These are phyloP conservation scores for Tympanuchus pallidicinctus DNA, from an alignment of 2,113 vertebrate species.

Conservation along the genomic window DNA sequence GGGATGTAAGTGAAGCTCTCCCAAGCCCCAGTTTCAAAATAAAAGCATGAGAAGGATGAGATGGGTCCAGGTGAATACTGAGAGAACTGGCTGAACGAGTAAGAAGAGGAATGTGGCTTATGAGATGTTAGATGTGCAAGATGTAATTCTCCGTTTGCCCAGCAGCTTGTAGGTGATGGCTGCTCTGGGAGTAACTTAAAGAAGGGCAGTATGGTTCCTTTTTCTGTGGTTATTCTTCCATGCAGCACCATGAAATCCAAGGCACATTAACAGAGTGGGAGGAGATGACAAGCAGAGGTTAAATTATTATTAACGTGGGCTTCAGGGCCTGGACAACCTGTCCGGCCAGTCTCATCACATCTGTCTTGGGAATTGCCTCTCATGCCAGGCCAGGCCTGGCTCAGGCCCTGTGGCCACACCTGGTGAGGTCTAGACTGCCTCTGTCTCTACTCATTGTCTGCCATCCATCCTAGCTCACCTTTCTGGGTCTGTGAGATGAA, in stretches of 20 bases:
- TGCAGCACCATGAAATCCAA: background rate
- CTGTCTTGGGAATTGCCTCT: background rate
- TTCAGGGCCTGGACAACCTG: background rate
- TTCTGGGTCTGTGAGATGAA: background rate
- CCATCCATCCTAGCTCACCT: background rate
- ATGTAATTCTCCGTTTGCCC: background rate
- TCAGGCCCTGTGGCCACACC: rapidly evolving
- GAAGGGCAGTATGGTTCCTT: background rate
- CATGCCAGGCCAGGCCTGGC: rapidly evolving
- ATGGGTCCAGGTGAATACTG: background rate
- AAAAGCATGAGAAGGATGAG: background rate
- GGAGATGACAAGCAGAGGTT: background rate
- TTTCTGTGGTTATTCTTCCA: background rate
- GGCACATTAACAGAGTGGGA: rapidly evolving
- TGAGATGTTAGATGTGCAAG: background rate
- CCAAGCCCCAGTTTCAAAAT: background rate
- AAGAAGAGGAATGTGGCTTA: background rate
- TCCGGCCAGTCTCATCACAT: rapidly evolving
- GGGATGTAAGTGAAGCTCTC: background rate
- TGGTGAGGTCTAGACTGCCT: background rate
- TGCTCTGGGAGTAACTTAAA: background rate
- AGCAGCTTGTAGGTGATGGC: too few species aligned
- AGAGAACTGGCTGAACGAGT: background rate
- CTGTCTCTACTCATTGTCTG: background rate
- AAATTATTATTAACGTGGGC: background rate